Percentiles rank a stretch among this genome's conserved stretches.
phyloP scores from a whole-genome alignment of 1,140 invertebrate genomes.

The Pseudomyrmex sp. region DNA sequence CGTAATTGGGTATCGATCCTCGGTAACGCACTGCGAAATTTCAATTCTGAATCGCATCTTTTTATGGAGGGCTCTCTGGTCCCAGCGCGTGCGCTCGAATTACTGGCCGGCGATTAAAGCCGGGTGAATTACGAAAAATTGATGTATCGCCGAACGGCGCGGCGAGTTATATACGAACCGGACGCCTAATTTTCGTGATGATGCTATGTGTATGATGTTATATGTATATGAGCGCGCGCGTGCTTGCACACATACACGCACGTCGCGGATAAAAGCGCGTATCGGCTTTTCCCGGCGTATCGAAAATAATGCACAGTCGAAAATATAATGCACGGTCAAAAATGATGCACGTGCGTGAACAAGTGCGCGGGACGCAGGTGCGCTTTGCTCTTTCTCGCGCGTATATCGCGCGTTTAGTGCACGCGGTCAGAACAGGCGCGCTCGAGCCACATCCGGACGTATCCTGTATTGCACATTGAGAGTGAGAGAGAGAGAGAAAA shows the following conservation, averaged over 20 bases:
- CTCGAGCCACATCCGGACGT: not conserved
- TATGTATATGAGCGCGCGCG: too few relatives aligned
- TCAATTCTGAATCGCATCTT: constrained; percentile 44
- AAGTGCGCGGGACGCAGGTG: constrained; percentile 23
- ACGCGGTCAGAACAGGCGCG: not conserved
- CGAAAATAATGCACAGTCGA: not conserved
- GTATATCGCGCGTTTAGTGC: constrained; percentile 34
- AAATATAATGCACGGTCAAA: constrained; percentile 11
- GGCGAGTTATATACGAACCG: constrained; percentile 5
- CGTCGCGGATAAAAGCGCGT: constrained; percentile 38
- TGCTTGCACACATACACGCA: not conserved
- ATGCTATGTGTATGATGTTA: constrained; percentile 2
- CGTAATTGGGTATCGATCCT: constrained; percentile 60
- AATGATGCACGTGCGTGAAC: constrained; percentile 62
- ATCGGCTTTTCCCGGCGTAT: constrained; percentile 40
- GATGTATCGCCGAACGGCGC: constrained; percentile 19
- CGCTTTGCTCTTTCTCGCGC: not conserved
- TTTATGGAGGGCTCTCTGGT: not conserved
- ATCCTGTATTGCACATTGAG: constrained; percentile 8
- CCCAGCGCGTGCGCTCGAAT: not conserved
- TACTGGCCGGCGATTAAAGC: constrained; percentile 49
- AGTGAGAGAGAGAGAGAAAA: not conserved
- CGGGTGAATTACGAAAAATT: constrained; percentile 68
- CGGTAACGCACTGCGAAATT: constrained; percentile 44
- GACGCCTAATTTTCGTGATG: constrained; percentile 70